These are phyloP conservation scores for Cynaeus angustus DNA, from an alignment of 2,888 invertebrate genomes.

Conservation along the genomic window DNA sequence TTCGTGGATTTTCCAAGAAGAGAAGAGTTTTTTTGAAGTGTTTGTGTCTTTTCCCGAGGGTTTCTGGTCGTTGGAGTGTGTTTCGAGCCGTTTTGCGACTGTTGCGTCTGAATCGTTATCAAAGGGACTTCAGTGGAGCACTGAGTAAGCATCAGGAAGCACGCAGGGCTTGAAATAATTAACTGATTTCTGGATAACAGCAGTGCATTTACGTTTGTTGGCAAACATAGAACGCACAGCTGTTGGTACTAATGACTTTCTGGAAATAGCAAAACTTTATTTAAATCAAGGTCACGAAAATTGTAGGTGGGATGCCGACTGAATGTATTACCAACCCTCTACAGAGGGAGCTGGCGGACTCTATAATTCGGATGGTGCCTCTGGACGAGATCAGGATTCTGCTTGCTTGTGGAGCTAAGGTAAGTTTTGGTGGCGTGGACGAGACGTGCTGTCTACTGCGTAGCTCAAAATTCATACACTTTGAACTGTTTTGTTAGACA, in stretches of 20 bases:
- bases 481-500: too few relatives aligned
- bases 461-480: too few relatives aligned
- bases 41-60: not conserved
- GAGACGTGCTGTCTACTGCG: too few relatives aligned
- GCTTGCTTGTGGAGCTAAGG: slow-evolving; percentile 90
- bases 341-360: slow-evolving; percentile 91
- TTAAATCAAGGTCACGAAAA: slow-evolving; percentile 41
- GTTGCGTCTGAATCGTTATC: slow-evolving; percentile 1
- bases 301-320: slow-evolving; percentile 76
- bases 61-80: not conserved
- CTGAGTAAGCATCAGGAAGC: slow-evolving; percentile 21
- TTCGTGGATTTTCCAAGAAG: slow-evolving; percentile 7
- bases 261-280: slow-evolving; percentile 47
- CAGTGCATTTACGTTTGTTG: slow-evolving; percentile 44
- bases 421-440: slow-evolving; percentile 61
- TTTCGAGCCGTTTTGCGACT: slow-evolving; percentile 8
- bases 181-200: not conserved
- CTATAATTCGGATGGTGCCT: slow-evolving; percentile 90
- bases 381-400: slow-evolving; percentile 90
- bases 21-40: not conserved
- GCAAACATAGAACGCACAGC: slow-evolving; percentile 46
- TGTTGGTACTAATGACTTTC: slow-evolving; percentile 47
- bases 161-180: not conserved
- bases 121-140: slow-evolving; percentile 15
- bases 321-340: slow-evolving; percentile 83